Base-by-base conservation (phyloP, 1,140 invertebrate species). In the Aphidius ervi region DNA sequence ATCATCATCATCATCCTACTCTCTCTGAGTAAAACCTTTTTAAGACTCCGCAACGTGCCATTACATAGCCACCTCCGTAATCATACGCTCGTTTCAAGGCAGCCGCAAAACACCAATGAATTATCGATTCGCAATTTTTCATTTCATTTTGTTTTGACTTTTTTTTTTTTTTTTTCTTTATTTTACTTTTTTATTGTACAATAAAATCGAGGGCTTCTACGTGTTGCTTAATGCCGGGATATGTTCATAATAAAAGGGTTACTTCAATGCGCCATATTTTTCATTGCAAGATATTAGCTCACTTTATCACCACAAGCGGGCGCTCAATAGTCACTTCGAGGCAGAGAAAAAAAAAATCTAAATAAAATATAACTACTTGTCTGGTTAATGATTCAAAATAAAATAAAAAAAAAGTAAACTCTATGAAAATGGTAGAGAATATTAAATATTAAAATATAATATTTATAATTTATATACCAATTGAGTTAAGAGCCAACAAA, bases 11-110 rank as follows among this genome's bases (percentile, higher is more conserved):
- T 60, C 48, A 6, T 9, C 42, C 10, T 55, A 31, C n/a, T 54
- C 20, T 54, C 46, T 61, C 37, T 47, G 9, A 46, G 10, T 56
- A 9, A 43, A 3, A 23, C 43, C n/a, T 37, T 62, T 59, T 64
- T 52, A 57, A 61, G 55, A 60, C 58, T 63, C 49, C 4, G 58
- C 64, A 65, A 65, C 62, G 58, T 66, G 56, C 62, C 63, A 68
- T 69, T 69, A 69, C 54, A 46, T 54, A 54, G 39, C 41, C 61
- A 46, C 62, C 56, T 58, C 56, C 63, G 57, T 71, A 71, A 71
- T 71, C 69, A 67, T 66, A 62, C 69, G 65, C 68, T 69, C 68
- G 67, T 71, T 69, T 67, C 63, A 62, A 54, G 46, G 60, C 63
- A 62, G 49, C 31, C 48, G 39, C 46, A 62, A 46, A 55, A 58